Conservation (phyloP, 2,113 vertebrate genomes). For the Toxotes chatareus region DNA sequence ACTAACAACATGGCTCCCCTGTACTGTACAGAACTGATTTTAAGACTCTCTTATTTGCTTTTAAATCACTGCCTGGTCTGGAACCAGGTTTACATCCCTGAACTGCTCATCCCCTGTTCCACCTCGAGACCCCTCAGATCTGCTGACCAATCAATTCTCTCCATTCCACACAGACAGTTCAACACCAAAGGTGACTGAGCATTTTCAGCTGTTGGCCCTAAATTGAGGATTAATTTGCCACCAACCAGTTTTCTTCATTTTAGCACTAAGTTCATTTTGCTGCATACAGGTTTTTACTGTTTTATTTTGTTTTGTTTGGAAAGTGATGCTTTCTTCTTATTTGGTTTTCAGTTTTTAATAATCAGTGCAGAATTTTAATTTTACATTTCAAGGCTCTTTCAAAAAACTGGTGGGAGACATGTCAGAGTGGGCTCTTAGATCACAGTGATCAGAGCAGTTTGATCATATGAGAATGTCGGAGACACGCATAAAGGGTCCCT, state of each 20-base stretch:
- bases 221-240: not conserved
- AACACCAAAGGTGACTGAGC: too few species aligned
- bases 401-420: not conserved
- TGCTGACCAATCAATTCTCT: too few species aligned
- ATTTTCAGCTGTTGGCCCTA: too few species aligned
- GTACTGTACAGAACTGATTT: too few species aligned
- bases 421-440: slow-evolving; percentile 23
- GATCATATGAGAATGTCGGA: not conserved
- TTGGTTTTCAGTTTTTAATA: slow-evolving; percentile 7
- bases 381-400: not conserved
- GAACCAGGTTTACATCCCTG: too few species aligned
- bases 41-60: too few species aligned
- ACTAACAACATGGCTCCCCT: too few species aligned
- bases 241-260: not conserved
- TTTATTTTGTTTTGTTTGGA: not conserved
- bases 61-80: too few species aligned
- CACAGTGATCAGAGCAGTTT: slow-evolving; percentile 40
- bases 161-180: too few species aligned
- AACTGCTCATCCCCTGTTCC: too few species aligned
- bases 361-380: slow-evolving; percentile 5
- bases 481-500: slow-evolving; percentile 4
- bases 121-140: too few species aligned
- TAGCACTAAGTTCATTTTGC: not conserved
- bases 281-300: not conserved
- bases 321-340: not conserved